phyloP scores from a whole-genome alignment of 92 coral and sea anemone genomes.

The Parazoanthus swiftii region DNA sequence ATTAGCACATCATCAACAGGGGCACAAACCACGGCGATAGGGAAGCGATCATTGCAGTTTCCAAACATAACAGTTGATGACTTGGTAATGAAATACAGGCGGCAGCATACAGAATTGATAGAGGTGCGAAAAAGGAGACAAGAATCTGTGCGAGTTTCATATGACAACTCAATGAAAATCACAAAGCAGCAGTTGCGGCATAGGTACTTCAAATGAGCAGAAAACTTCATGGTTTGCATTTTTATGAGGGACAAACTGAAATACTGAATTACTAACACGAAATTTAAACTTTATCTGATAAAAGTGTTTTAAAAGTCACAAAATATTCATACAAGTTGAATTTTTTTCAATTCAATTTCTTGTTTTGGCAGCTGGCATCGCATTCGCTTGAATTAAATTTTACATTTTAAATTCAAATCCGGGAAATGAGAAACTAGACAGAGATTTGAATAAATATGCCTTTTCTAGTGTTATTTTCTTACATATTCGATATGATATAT shows the following conservation, averaged over 20 bases:
- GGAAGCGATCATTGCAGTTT: conserved; percentile 16
- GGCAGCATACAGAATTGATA: conserved; percentile 47
- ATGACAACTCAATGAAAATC: conserved; percentile 36
- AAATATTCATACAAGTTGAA: background rate
- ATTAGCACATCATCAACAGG: conserved; percentile 31
- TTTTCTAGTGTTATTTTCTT: background rate
- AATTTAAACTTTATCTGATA: background rate
- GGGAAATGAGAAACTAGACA: background rate
- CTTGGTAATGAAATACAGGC: conserved; percentile 47
- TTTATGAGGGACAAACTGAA: background rate
- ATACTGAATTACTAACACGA: background rate
- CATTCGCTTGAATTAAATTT: background rate
- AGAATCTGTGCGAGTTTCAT: conserved; percentile 2
- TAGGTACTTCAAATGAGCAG: conserved; percentile 19
- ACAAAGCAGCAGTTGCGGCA: conserved; percentile 18
- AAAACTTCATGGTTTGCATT: background rate
- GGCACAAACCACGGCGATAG: background rate
- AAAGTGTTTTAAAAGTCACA: background rate
- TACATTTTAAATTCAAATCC: background rate
- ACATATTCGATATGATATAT: background rate
- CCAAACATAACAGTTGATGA: conserved; percentile 46
- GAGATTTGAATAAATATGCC: background rate
- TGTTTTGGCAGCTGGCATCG: conserved; percentile 30
- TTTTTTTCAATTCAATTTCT: background rate
- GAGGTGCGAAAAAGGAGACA: conserved; percentile 37